Conservation (phyloP, 2,113 vertebrate species). For the Rhizomys pruinosus region DNA sequence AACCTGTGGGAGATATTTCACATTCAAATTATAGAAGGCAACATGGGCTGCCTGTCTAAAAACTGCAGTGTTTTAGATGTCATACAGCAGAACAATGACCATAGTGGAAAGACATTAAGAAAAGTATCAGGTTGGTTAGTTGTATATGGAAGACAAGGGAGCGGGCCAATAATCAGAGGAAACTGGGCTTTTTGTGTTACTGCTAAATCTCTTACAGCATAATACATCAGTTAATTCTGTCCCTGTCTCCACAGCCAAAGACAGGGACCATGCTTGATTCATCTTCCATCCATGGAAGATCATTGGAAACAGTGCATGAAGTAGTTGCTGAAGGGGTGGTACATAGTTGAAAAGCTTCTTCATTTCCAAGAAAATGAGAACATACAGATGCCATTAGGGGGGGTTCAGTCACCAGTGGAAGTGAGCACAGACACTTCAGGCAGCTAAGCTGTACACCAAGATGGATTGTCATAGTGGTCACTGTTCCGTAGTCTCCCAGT, state of each 20-base stretch:
- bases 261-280: background rate
- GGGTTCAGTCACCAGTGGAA: background rate
- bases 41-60: background rate
- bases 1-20: too few relatives aligned
- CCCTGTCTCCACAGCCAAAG: background rate
- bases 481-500: fast-evolving
- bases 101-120: background rate
- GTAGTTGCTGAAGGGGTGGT: background rate
- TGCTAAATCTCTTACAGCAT: background rate
- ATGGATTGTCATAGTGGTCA: background rate
- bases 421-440: fast-evolving
- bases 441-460: background rate
- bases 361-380: background rate
- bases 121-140: background rate
- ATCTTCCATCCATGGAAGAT: background rate
- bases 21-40: too few relatives aligned
- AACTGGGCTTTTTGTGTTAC: background rate
- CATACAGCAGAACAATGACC: background rate
- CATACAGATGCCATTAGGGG: too few relatives aligned
- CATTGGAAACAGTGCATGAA: background rate
- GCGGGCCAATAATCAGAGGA: background rate
- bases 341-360: background rate
- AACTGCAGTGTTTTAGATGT: background rate
- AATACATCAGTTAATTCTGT: background rate
- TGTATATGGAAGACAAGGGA: background rate